phyloP scores from a whole-genome alignment of 2,797 vertebrate genomes.

The Bucorvus abyssinicus region DNA sequence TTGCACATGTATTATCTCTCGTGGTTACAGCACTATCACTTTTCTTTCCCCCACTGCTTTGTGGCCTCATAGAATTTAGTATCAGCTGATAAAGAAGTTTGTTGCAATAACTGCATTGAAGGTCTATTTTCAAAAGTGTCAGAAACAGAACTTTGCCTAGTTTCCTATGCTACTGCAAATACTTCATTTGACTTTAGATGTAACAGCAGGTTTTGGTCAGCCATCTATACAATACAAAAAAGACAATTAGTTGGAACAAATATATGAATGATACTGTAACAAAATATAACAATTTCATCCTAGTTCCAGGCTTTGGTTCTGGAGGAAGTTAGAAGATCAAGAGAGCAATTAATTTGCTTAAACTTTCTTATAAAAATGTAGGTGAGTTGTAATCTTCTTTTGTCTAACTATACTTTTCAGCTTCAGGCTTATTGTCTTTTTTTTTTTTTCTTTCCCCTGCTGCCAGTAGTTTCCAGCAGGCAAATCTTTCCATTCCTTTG shows the following conservation, averaged over 20 bases:
- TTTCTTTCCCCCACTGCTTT: rapidly evolving
- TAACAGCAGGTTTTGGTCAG: neutral
- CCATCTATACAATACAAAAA: neutral
- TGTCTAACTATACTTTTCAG: neutral
- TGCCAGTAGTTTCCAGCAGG: neutral
- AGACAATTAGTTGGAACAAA: neutral
- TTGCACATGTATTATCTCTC: neutral
- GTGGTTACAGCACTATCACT: neutral
- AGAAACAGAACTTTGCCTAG: neutral
- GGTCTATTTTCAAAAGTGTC: neutral
- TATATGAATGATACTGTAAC: neutral
- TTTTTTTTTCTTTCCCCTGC: neutral
- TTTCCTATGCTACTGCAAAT: neutral
- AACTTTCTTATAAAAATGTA: neutral
- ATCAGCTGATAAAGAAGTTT: neutral
- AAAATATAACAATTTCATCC: neutral
- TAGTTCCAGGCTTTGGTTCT: neutral
- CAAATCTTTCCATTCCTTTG: neutral
- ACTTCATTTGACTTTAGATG: neutral
- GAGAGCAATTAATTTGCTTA: neutral
- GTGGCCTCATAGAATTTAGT: neutral
- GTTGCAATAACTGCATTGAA: neutral
- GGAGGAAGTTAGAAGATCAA: neutral
- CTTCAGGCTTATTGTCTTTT: neutral
- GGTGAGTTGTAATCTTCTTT: neutral